These are phyloP conservation scores for Caenorhabditis angaria DNA, from an alignment of 2,888 invertebrate genomes.

Conservation along the genomic window DNA sequence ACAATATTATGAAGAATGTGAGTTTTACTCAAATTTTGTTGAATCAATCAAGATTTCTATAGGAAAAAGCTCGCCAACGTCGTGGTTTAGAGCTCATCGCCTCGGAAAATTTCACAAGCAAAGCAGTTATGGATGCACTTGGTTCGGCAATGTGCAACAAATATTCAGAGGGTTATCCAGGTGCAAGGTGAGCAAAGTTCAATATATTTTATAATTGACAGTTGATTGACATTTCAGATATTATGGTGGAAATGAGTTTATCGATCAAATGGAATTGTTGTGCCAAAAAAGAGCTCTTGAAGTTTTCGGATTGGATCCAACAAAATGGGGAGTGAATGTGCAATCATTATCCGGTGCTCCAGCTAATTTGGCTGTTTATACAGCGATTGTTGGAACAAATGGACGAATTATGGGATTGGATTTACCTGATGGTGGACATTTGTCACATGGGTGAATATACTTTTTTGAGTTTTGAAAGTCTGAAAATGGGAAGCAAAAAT, in stretches of 20 bases:
- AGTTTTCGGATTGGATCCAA: conserved; percentile 82
- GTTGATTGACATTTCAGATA: conserved; percentile 79
- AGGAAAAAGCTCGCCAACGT: conserved; percentile 85
- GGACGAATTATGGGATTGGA: conserved; percentile 94
- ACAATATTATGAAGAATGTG: conserved; percentile 78
- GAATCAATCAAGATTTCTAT: conserved; percentile 19
- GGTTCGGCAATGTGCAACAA: conserved; percentile 77
- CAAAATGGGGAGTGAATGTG: conserved; percentile 96
- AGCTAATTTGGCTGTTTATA: conserved; percentile 95
- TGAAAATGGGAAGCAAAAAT: too few species aligned
- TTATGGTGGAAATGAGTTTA: conserved; percentile 95
- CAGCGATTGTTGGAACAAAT: conserved; percentile 82
- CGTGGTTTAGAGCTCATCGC: conserved; percentile 93
- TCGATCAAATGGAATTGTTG: conserved; percentile 89
- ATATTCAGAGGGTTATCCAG: conserved; percentile 78
- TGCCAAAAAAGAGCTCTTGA: conserved; percentile 85
- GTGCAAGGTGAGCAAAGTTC: conserved; percentile 61
- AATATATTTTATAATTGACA: conserved; percentile 12
- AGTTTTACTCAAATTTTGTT: not conserved
- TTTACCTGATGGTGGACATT: conserved; percentile 93
- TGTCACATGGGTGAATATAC: conserved; percentile 73
- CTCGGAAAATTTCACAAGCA: conserved; percentile 80
- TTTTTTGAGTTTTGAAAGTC: conserved; percentile 26
- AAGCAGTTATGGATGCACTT: conserved; percentile 75
- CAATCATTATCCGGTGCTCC: conserved; percentile 96